Evolutionary conservation across 2,888 invertebrate species (phyloP).

Genomic region (Pantelozetes paolii): DNA sequence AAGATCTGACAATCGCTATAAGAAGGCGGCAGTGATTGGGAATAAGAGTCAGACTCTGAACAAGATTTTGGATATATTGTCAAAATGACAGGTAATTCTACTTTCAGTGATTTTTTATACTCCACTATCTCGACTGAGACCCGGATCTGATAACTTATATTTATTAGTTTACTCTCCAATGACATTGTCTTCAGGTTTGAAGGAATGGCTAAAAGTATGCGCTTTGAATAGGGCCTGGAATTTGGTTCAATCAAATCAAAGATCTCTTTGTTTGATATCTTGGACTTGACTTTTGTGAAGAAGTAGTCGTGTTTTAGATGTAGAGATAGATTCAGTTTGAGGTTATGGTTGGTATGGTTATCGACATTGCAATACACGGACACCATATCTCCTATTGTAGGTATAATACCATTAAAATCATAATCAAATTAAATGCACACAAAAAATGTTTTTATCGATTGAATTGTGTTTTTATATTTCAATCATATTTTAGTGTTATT

Average conservation of each 20-base stretch:
- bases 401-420: no score
- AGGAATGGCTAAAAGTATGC: not conserved
- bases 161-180: slow-evolving; percentile 13
- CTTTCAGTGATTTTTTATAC: not conserved
- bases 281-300: slow-evolving; percentile 1
- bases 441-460: no score
- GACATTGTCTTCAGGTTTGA: slow-evolving; percentile 30
- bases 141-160: slow-evolving; percentile 20
- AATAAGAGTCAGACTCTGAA: not conserved
- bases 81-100: slow-evolving; percentile 19
- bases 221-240: slow-evolving; percentile 9
- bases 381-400: slow-evolving; percentile 24
- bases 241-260: slow-evolving; percentile 9
- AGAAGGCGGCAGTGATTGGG: slow-evolving; percentile 11
- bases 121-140: not conserved
- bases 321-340: slow-evolving; percentile 18
- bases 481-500: no score
- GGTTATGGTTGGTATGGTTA: slow-evolving; percentile 1
- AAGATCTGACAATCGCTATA: slow-evolving; percentile 30
- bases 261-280: not conserved
- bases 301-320: slow-evolving; percentile 10
- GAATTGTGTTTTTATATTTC: no score
- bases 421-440: no score
- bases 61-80: not conserved
- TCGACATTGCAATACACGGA: slow-evolving; percentile 22